Base-by-base conservation (phyloP, 1,140 invertebrate species). In the Philaenus spumarius region DNA sequence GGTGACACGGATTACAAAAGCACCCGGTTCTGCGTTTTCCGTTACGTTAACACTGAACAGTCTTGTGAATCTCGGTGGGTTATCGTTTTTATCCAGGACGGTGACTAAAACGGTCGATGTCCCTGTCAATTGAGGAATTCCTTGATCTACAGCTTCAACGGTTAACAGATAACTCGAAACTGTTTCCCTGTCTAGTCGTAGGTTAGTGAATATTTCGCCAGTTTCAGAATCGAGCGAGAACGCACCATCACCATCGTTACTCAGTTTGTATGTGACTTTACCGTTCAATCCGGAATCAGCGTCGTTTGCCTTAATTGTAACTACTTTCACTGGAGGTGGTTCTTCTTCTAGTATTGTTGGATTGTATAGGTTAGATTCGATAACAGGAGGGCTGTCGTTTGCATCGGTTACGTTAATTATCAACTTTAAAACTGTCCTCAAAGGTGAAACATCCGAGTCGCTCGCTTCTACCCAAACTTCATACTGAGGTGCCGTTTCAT, bases 21-120 rank as follows among this genome's bases (percentile, higher is more conserved):
- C 87, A 2, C 92, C 94, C 40, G 95, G 82, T 62, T 91, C 88
- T 0, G 90, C 84, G 73, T 98, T 97, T 77, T 98, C 96, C 0
- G 93, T 95, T 0, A 98, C 91, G 69, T 95, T 95, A 0, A 93
- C 89, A 67, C 88, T 93, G 71, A 95, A 97, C 0, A 96, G 73
- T 46, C 93, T 75, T 0, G 93, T 95, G 70, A 98, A 98, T 59
- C 88, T 79, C 0, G 95, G 94, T 9, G 91, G 90, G 72, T 96
- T 95, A 71, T 98, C 95, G 74, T 98, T 97, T 72, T 93, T 93
- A 69, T 97, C 93, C 15, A 87, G 69, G 14, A 97, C 83, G 4
- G 83, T 89, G 0, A 97, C 78, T 14, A 90, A 67, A 0, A 97
- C 87, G 24, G 88, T 93, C 0, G 93, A 84, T 0, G 88, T 87